Evolutionary conservation across 2,888 invertebrate species (phyloP), one percentile per base, ranked within the genome.

Genomic region (Tineola bisselliella): DNA sequence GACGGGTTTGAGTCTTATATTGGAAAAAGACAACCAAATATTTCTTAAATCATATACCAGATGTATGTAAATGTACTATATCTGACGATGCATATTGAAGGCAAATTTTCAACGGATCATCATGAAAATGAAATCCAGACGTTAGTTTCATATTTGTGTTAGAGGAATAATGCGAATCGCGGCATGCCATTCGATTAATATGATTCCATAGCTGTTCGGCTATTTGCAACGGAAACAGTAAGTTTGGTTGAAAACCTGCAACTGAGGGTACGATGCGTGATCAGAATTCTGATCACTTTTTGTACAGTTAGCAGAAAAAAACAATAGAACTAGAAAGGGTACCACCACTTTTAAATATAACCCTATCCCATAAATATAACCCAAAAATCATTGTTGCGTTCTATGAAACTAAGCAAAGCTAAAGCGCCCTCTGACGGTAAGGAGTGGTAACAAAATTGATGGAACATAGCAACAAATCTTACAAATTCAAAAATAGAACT

Each of bases 281-380:
- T 60, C 60, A 25, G 60, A 60, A 60, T 60, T 11, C 25, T 60
- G 48, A 60, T 48, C 60, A 30, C 43, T 48, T 48, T 60, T 25
- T 25, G 60, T 60, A 60, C 8, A 2, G 60, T 12, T 10, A 48
- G 48, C 60, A 60, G 18, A 54, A 25, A 25, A 25, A 25, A 25
- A 2, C 25, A 4, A 25, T n/a, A n/a, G n/a, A n/a, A n/a, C n/a
- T n/a, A n/a, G n/a, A n/a, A n/a, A n/a, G n/a, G n/a, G n/a, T n/a
- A n/a, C n/a, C n/a, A n/a, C n/a, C n/a, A n/a, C n/a, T n/a, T n/a
- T n/a, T n/a, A n/a, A n/a, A n/a, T n/a, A n/a, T n/a, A n/a, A n/a
- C n/a, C n/a, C n/a, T n/a, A n/a, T n/a, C n/a, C n/a, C n/a, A n/a
- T n/a, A n/a, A n/a, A n/a, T n/a, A n/a, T n/a, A n/a, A n/a, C n/a